These are phyloP conservation scores for Plebejus melissa DNA, from an alignment of 2,888 invertebrate genomes.

Conservation along the genomic window DNA sequence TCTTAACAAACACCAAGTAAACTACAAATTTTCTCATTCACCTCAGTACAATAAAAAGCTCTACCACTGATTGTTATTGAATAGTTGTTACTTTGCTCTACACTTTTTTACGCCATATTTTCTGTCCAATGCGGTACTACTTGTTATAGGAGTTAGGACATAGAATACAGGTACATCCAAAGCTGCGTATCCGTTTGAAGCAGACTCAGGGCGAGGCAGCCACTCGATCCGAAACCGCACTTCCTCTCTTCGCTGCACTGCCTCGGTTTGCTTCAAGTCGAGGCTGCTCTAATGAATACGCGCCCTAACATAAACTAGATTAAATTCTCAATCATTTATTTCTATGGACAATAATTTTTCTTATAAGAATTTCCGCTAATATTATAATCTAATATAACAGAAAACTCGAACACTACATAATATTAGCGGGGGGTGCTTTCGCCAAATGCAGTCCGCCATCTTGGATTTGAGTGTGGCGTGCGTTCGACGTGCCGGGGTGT, in stretches of 20 bases:
- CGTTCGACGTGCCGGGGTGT: not conserved
- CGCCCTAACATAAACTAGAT: too few species aligned
- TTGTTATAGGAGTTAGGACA: not conserved
- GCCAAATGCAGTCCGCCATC: slow-evolving; percentile 1
- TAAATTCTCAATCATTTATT: too few species aligned
- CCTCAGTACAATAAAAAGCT: not conserved
- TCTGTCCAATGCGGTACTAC: not conserved
- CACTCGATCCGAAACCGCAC: too few species aligned
- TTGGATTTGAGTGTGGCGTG: not conserved
- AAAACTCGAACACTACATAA: not conserved
- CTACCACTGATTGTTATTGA: not conserved
- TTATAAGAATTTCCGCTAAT: not conserved
- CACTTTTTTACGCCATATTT: not conserved
- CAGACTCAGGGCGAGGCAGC: too few species aligned
- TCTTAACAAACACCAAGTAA: too few species aligned
- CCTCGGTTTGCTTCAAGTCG: too few species aligned
- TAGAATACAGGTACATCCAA: too few species aligned
- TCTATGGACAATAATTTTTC: not conserved
- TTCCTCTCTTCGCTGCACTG: too few species aligned
- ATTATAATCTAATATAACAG: too few species aligned
- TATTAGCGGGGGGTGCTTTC: not conserved
- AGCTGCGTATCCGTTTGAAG: too few species aligned
- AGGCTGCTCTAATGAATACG: too few species aligned
- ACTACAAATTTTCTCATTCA: not conserved
- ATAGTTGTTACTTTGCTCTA: not conserved